phyloP scores from a whole-genome alignment of 37 sponge, comb jelly and placozoan genomes.

The Spongilla lacustris region DNA sequence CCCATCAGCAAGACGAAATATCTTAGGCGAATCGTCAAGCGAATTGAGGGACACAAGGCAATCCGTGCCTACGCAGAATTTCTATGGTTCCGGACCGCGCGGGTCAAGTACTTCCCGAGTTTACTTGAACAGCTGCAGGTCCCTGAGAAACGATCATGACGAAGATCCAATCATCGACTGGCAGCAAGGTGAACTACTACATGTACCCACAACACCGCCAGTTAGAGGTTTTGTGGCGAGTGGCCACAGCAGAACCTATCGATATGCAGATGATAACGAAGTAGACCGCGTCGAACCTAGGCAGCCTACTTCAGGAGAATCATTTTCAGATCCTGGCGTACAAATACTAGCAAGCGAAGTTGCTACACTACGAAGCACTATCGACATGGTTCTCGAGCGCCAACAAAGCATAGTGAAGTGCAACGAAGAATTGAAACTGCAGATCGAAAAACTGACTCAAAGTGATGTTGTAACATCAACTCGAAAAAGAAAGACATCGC shows the following conservation, averaged over 20 bases:
- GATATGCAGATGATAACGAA: background rate
- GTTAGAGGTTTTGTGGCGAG: background rate
- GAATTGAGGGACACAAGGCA: background rate
- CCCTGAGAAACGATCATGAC: conserved; percentile 1
- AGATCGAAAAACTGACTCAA: background rate
- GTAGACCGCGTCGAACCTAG: background rate
- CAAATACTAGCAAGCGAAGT: background rate
- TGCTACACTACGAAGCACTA: background rate
- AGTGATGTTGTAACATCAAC: background rate
- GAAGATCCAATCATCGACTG: background rate
- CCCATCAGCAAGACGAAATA: background rate
- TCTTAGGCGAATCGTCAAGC: background rate
- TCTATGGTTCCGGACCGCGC: background rate
- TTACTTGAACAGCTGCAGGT: background rate
- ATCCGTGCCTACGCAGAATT: background rate
- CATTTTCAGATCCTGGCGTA: background rate
- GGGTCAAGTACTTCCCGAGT: background rate
- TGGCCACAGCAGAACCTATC: background rate
- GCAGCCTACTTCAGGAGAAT: background rate
- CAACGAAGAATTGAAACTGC: background rate
- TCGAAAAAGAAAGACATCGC: background rate
- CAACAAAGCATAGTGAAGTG: background rate
- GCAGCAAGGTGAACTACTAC: background rate
- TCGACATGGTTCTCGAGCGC: background rate
- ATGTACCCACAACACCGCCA: conserved; percentile 1